A percentile compares a stretch with the other conserved stretches of the same genome.
phyloP scores from a whole-genome alignment of 2,797 vertebrate genomes.

The Hypotaenidia okinawae region DNA sequence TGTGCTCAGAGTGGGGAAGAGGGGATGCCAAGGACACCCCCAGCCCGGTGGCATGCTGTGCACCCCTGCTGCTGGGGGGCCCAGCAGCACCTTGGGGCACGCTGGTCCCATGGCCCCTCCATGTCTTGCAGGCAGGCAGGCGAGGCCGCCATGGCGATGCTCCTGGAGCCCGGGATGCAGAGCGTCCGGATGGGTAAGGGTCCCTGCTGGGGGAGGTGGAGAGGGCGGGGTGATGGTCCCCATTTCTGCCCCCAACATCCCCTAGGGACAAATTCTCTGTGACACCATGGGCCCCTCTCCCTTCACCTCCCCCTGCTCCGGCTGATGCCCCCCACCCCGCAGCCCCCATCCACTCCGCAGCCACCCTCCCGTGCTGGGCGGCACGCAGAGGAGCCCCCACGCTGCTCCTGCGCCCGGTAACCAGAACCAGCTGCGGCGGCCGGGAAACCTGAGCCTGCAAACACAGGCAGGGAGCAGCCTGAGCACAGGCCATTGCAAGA shows the following conservation, averaged over 20 bases:
- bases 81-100: rapidly evolving
- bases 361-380: neutral
- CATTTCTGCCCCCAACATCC: neutral
- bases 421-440: neutral
- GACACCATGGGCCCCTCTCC: neutral
- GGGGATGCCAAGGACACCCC: neutral
- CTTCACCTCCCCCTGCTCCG: neutral
- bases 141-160: conserved; percentile 72
- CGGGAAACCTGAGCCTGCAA: neutral
- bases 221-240: no score
- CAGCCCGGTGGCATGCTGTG: no score
- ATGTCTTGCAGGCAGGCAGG: neutral
- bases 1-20: rapidly evolving
- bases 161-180: conserved; percentile 75
- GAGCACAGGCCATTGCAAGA: neutral
- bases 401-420: rapidly evolving
- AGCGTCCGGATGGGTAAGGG: conserved; percentile 78
- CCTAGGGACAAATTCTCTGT: neutral
- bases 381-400: neutral
- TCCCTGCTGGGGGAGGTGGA: rapidly evolving
- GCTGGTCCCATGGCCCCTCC: rapidly evolving
- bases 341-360: neutral
- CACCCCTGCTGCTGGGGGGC: rapidly evolving
- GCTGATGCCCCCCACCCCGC: neutral
- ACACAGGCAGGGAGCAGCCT: neutral